Evolutionary conservation across 2,888 invertebrate species (phyloP).

Genomic region (Octonoba sinensis): DNA sequence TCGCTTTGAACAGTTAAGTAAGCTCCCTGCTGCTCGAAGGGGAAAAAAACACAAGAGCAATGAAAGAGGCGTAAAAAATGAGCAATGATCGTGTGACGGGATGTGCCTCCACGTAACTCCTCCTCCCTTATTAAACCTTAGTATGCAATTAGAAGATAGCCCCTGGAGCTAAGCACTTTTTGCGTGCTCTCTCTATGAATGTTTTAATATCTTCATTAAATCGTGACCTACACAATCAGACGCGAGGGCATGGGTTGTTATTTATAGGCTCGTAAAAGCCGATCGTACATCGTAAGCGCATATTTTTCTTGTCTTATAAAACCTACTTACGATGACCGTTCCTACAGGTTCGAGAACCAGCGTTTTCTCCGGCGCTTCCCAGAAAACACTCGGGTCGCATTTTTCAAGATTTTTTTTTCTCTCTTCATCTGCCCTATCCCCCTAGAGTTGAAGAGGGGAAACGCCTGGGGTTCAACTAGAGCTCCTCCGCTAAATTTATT

Average conservation of each 20-base stretch:
- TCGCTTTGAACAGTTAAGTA: conserved; percentile 11
- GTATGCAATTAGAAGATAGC: conserved; percentile 46
- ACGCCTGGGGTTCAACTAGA: conserved; percentile 33
- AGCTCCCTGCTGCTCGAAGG: conserved; percentile 22
- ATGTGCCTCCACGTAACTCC: conserved; percentile 52
- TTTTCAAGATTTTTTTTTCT: conserved; percentile 22
- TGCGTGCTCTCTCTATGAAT: conserved; percentile 43
- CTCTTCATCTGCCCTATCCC: too few relatives aligned
- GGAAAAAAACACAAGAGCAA: conserved; percentile 28
- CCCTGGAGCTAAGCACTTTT: conserved; percentile 35
- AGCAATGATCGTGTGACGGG: conserved; percentile 52
- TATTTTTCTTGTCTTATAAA: conserved; percentile 56
- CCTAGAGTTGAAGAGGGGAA: conserved; percentile 8
- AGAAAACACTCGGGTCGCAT: conserved; percentile 37
- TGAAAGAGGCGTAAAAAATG: conserved; percentile 60
- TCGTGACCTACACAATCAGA: conserved; percentile 34
- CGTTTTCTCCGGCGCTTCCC: conserved; percentile 11
- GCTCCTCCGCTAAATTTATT: conserved; percentile 48
- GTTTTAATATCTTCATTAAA: conserved; percentile 63
- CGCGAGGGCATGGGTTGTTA: conserved; percentile 33
- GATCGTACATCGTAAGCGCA: conserved; percentile 51
- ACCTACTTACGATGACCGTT: conserved; percentile 22
- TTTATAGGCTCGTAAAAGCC: conserved; percentile 57
- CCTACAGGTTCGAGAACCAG: conserved; percentile 14
- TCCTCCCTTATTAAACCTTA: conserved; percentile 50